Evolutionary conservation across 2,113 vertebrate species (phyloP), one percentile per base, ranked within the genome.

Genomic region (Glaucomys volans): DNA sequence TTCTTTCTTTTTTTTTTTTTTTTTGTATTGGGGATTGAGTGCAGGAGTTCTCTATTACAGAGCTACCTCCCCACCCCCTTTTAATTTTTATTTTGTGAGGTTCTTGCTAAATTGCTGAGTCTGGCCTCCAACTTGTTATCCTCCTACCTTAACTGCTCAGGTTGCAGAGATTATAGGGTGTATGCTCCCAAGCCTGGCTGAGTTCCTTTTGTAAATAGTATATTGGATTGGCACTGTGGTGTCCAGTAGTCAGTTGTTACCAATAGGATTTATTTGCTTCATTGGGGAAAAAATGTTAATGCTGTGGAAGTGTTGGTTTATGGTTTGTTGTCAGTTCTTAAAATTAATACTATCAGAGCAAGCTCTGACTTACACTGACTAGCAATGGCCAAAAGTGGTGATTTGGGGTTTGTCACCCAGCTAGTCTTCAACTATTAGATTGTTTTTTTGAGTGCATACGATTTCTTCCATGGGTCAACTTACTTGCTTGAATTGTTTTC

Each of bases 201-300:
- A 87, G n/a, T 37, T 40, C 83, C 69, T 80, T 57, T 91, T 50
- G 57, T 84, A 86, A 84, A 76, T 28, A 74, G 32, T 52, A 5
- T 85, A 11, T 50, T 66, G 59, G 74, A 90, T 94, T 57, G 40
- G 74, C 32, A 75, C 44, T 72, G 8, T 28, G 20, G 67, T 64
- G 40, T 16, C 62, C 5, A 32, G 40, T 84, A 82, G 77, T 35
- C 30, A 52, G 40, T 95, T 30, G 67, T 52, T 79, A 26, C 71
- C 54, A 87, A 64, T 91, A 59, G n/a, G 35, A 75, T 74, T 88
- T 81, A 88, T 93, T 52, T 75, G 40, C 71, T 91, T 91, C 4
- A 8, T 11, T 86, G 62, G 62, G 52, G 79, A 62, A 80, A 93
- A 26, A 67, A 42, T 22, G 44, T 90, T 86, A 62, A 64, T 75